Evolutionary conservation across 2,888 invertebrate genomes (phyloP), one percentile per base, ranked within the genome.

Genomic region (Tuberolachnus salignus): DNA sequence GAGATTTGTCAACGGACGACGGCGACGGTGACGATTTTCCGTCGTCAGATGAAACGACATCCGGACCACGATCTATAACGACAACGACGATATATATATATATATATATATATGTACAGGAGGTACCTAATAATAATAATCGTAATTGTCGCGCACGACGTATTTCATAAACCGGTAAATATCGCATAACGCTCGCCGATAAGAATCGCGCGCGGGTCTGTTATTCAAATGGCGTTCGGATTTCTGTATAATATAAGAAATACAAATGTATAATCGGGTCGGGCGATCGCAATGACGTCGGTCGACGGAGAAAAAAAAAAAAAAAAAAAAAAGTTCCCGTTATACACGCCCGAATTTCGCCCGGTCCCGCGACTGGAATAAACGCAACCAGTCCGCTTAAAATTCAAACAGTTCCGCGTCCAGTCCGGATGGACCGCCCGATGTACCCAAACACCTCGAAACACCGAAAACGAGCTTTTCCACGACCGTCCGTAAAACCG

Each of bases 191-290:
- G 46, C 55, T 34, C 19, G 46, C 55, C 34, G 63, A 74, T 74
- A 64, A 64, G 55, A 6, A 63, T 63, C 53, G 63, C 16, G n/a
- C 63, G 53, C 19, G n/a, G 34, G 34, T 34, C 34, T n/a, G 49
- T 75, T 75, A 67, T 75, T 67, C 66, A 59, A 78, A 78, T 57
- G 46, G 34, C 66, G 26, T 64, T 75, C 73, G 73, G 73, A 49
- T 75, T 57, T 75, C 66, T 34, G 34, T 6, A 34, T 34, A 34
- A 46, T 55, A 55, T 66, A 23, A n/a, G n/a, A n/a, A n/a, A n/a
- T n/a, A n/a, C n/a, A n/a, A n/a, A n/a, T n/a, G 53, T 44, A 57
- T 46, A 66, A 53, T 55, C 26, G 64, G 51, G 3, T 34, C 23
- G 66, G 46, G 46, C 34, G 57, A 57, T 66, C 75, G 44, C 44